A percentile compares a stretch with the other conserved stretches of the same genome.
Conservation (phyloP, 1,140 invertebrate species). For the Drosophila kohkoa region DNA sequence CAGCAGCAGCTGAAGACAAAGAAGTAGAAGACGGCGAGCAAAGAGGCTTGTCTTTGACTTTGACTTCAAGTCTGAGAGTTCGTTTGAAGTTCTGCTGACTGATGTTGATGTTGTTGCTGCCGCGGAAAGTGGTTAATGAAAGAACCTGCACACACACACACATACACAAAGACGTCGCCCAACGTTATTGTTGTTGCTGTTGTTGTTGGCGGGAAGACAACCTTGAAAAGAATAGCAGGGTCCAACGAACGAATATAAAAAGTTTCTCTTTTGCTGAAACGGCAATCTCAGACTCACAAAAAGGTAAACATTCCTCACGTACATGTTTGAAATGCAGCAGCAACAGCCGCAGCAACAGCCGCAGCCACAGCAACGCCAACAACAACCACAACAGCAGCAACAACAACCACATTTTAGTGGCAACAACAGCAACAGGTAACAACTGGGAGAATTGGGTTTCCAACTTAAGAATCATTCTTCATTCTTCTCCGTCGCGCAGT, state of each 20-base stretch:
- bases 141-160: slow-evolving; percentile 41
- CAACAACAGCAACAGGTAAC: slow-evolving; percentile 28
- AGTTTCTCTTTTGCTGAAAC: slow-evolving; percentile 54
- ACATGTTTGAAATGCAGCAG: slow-evolving; percentile 38
- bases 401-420: not conserved
- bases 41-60: not conserved
- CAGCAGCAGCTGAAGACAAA: slow-evolving; percentile 32
- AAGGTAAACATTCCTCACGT: slow-evolving; percentile 56
- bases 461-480: slow-evolving; percentile 16
- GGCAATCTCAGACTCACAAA: slow-evolving; percentile 56
- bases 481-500: not conserved
- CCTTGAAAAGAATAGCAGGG: slow-evolving; percentile 74
- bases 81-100: slow-evolving; percentile 73
- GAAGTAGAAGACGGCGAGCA: slow-evolving; percentile 19
- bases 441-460: slow-evolving; percentile 15
- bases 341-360: slow-evolving; percentile 4
- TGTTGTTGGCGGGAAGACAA: slow-evolving; percentile 60
- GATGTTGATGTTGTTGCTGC: slow-evolving; percentile 57
- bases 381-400: slow-evolving; percentile 25
- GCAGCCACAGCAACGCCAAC: not conserved
- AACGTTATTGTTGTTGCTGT: slow-evolving; percentile 13
- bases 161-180: not conserved
- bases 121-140: slow-evolving; percentile 70
- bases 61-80: slow-evolving; percentile 36
- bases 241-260: slow-evolving; percentile 79